phyloP scores from a whole-genome alignment of 2,113 vertebrate genomes.

The Microcebus jonahi region DNA sequence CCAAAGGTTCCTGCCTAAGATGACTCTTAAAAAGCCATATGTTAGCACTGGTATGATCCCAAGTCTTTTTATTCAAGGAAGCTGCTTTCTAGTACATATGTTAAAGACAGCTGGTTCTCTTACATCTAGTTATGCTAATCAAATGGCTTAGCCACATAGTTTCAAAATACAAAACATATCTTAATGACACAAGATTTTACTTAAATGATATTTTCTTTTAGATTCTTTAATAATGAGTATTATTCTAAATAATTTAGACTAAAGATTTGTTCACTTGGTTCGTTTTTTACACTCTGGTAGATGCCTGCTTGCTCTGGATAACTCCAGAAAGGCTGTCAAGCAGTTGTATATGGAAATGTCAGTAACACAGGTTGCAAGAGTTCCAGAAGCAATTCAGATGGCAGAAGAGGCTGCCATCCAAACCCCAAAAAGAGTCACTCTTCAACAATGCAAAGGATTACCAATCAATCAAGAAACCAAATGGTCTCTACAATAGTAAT shows the following conservation, averaged over 20 bases:
- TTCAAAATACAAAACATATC: conserved; percentile 66
- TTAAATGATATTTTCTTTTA: conserved; percentile 29
- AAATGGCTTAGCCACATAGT: conserved; percentile 59
- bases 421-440: neutral
- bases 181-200: conserved; percentile 30
- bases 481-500: conserved; percentile 38
- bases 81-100: conserved; percentile 77
- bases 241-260: conserved; percentile 21
- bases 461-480: conserved; percentile 46
- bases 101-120: conserved; percentile 75
- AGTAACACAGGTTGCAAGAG: neutral
- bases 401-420: conserved; percentile 52
- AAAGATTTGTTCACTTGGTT: neutral
- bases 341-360: conserved; percentile 41
- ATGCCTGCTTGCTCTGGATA: conserved; percentile 6
- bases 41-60: conserved; percentile 72
- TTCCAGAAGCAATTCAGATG: conserved; percentile 74
- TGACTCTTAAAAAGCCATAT: conserved; percentile 73
- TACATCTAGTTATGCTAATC: conserved; percentile 76
- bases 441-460: conserved; percentile 47
- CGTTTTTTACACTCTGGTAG: neutral
- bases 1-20: conserved; percentile 65
- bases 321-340: conserved; percentile 24
- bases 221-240: conserved; percentile 5
- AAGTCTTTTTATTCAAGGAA: conserved; percentile 76